Percentiles rank a stretch among this genome's conserved stretches.
Conservation (phyloP, 2,113 vertebrate genomes). For the Pseudopodoces humilis region DNA sequence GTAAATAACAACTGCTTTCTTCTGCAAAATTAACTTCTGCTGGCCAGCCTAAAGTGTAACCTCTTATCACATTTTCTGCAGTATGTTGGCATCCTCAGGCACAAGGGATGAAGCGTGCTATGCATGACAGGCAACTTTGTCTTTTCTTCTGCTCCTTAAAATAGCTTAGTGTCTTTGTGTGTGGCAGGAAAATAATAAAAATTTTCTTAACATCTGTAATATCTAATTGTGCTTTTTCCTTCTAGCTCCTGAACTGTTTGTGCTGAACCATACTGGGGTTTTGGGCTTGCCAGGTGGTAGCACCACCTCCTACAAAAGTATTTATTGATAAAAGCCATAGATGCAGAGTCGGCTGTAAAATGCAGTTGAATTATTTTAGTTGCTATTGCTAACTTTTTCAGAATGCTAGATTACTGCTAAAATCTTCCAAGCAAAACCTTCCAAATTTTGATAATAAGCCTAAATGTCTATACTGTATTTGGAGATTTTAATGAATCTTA, state of each 20-base stretch:
- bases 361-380: background rate
- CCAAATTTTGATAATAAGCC: background rate
- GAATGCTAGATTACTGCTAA: background rate
- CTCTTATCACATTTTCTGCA: background rate
- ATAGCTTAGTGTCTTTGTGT: background rate
- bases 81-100: background rate
- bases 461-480: background rate
- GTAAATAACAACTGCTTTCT: background rate
- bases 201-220: background rate
- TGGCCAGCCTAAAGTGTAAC: background rate
- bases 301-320: background rate
- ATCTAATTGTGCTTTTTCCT: background rate
- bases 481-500: slow-evolving; percentile 28
- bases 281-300: background rate
- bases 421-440: background rate
- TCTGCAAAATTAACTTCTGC: background rate
- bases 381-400: background rate
- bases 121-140: background rate
- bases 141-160: background rate
- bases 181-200: background rate
- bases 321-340: background rate
- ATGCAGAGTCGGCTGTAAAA: background rate
- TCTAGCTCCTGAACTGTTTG: background rate
- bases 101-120: background rate
- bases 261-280: background rate